A percentile compares a stretch with the other conserved stretches of the same genome.
Conservation (phyloP, 2,888 invertebrate species). For the Oxystoma pomonae region DNA sequence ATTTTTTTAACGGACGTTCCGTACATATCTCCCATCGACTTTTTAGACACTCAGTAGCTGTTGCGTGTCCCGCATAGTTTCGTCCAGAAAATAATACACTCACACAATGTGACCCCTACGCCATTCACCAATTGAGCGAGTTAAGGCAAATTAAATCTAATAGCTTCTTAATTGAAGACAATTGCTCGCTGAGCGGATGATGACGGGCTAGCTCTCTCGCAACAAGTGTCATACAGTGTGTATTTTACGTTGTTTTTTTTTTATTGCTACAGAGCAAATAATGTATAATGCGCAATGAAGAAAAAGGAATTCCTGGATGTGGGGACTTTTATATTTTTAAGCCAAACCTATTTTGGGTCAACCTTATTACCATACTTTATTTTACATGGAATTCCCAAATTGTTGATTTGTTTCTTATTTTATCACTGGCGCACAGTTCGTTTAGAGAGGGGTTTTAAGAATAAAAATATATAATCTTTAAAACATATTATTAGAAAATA, state of each 20-base stretch:
- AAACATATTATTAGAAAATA: too few species aligned
- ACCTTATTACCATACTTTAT: too few species aligned
- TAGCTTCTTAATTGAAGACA: constrained; percentile 47
- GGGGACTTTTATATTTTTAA: too few species aligned
- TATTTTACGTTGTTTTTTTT: background rate
- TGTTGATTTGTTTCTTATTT: too few species aligned
- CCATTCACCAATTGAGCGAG: constrained; percentile 48
- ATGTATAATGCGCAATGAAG: background rate
- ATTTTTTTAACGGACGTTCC: too few species aligned
- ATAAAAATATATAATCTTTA: too few species aligned
- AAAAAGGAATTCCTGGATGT: background rate
- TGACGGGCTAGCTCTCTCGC: constrained; percentile 35
- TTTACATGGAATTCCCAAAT: too few species aligned
- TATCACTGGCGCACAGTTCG: too few species aligned
- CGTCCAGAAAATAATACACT: background rate
- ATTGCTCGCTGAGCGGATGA: constrained; percentile 41
- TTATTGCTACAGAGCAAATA: background rate
- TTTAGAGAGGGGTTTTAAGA: too few species aligned
- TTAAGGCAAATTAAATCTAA: constrained; percentile 50
- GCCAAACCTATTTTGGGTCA: too few species aligned
- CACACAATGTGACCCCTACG: constrained; percentile 42
- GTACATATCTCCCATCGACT: too few species aligned
- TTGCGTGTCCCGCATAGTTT: background rate
- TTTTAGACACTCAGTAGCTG: too few species aligned
- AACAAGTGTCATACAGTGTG: constrained; percentile 39